Base-by-base conservation (phyloP, 2,888 invertebrate species). In the Cephonodes hylas region DNA sequence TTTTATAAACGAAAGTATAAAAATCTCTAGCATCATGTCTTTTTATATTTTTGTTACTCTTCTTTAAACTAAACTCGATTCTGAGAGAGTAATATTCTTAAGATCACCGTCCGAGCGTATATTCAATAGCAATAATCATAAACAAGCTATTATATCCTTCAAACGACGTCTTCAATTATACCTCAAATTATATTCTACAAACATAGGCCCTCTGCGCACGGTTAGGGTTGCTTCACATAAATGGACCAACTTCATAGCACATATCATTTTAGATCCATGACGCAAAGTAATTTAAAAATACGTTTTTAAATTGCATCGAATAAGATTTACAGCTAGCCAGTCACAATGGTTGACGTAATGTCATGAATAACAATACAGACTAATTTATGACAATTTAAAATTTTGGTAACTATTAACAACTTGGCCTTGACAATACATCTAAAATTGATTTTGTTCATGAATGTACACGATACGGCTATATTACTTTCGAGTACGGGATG, bases 281-380 rank as follows among this genome's bases (percentile, higher is more conserved):
- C 59, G 34, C 15, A 59, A 46, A 38, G 46, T 59, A 59, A 59
- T 59, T 59, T 48, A 59, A 20, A 46, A 34, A 34, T 18, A 45
- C 59, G 20, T 22, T 31, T 59, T 59, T 46, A 59, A 59, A 59
- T 38, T 46, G 59, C 59, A 59, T 38, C 46, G 34, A 59, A 46
- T 59, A 46, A 46, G 46, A 59, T 46, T 34, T 38, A 48, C 42
- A 58, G 48, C 25, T 53, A 6, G 20, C 53, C 38, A 31, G 48
- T 34, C 18, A 53, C 42, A 60, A 23, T 25, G 25, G 60, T 15
- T 53, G 60, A 53, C 25, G 53, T 60, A 53, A 34, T 25, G 42
- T 25, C 60, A 42, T 48, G 18, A 48, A 38, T 38, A 60, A 15
- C n/a, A 25, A 42, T 27, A 15, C 34, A 7, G 53, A 60, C 53